Conservation (phyloP, 2,113 vertebrate genomes). For the Thalassarche chlororhynchos region DNA sequence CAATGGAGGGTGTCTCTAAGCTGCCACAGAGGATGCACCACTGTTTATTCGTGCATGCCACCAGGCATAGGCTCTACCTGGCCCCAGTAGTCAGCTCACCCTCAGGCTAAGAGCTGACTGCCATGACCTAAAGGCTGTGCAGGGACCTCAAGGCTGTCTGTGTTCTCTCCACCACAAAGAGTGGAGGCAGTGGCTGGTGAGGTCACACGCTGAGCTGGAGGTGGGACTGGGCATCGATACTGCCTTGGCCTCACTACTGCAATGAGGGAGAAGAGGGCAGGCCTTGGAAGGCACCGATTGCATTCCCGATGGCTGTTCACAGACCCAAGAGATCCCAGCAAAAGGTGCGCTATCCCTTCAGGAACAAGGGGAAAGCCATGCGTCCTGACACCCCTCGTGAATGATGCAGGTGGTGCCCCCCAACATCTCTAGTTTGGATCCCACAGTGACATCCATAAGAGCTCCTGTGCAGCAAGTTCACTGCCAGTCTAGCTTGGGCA, state of each 20-base stretch:
- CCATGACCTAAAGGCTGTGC: neutral
- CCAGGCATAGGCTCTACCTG: neutral
- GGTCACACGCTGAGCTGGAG: neutral
- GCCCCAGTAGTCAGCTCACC: neutral
- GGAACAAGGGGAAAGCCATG: neutral
- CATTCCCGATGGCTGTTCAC: neutral
- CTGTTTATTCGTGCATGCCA: neutral
- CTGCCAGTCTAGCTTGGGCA: neutral
- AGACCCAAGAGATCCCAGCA: neutral
- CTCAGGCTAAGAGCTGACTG: neutral
- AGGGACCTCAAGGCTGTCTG: neutral
- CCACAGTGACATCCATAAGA: neutral
- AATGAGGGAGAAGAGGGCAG: neutral
- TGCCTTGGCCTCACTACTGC: neutral
- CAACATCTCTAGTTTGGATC: neutral
- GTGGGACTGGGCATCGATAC: neutral
- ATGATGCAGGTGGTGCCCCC: neutral
- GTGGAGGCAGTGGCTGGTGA: neutral
- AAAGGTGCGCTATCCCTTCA: neutral
- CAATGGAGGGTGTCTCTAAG: neutral
- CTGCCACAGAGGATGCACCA: neutral
- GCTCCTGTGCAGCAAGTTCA: neutral
- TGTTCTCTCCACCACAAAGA: neutral
- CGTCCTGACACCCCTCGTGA: accelerated
- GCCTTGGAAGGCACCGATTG: neutral